phyloP scores from a whole-genome alignment of 2,888 invertebrate genomes.

The Folsomia manolachei region DNA sequence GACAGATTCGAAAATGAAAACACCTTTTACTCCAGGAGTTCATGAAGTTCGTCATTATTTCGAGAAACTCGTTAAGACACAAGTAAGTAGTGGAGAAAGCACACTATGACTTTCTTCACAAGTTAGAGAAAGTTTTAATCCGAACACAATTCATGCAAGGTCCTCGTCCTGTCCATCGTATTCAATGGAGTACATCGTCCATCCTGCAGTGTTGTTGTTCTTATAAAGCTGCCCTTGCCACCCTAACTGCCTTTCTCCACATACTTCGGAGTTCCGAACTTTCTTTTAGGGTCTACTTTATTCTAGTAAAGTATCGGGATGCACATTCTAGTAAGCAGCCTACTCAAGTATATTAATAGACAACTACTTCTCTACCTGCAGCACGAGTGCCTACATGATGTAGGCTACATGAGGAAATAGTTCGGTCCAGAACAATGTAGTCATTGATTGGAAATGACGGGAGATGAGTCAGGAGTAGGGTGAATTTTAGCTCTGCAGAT shows the following conservation, averaged over 20 bases:
- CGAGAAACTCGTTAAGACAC: neutral
- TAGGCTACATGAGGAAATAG: neutral
- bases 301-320: neutral
- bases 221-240: neutral
- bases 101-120: neutral
- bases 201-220: neutral
- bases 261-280: too few species aligned
- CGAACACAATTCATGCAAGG: neutral
- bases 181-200: neutral
- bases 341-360: neutral
- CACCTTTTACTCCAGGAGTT: neutral
- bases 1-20: conserved; percentile 10
- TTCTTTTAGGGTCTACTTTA: neutral
- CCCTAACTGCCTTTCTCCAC: neutral
- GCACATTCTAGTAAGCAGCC: neutral
- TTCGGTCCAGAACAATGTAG: neutral
- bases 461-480: neutral
- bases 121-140: neutral
- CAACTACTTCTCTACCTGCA: neutral
- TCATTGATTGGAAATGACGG: neutral
- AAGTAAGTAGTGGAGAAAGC: neutral
- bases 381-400: neutral
- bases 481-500: too few species aligned
- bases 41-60: neutral
- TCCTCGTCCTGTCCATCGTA: neutral